Conservation (phyloP, 1,140 invertebrate genomes). For the Drepana arcuata region DNA sequence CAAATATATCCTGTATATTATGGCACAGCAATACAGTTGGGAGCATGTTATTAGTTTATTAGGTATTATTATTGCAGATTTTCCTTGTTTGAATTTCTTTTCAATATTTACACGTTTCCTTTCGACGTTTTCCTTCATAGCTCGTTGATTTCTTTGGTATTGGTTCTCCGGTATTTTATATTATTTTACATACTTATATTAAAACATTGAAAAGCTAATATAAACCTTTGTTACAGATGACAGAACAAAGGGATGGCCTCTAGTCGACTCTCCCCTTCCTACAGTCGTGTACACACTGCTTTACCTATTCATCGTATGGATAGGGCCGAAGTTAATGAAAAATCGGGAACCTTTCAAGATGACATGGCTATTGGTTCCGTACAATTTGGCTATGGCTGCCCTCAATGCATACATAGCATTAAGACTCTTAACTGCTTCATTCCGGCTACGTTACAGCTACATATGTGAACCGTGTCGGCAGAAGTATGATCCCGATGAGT, state of each 20-base stretch:
- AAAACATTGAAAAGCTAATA: too few species aligned
- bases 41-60: too few species aligned
- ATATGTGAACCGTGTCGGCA: conserved; percentile 91
- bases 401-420: conserved; percentile 90
- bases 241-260: conserved; percentile 87
- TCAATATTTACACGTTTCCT: too few species aligned
- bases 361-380: conserved; percentile 84
- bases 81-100: too few species aligned
- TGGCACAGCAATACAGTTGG: too few species aligned
- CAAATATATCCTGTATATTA: too few species aligned
- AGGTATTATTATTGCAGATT: too few species aligned
- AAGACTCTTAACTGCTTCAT: conserved; percentile 81
- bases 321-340: conserved; percentile 88
- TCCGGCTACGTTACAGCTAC: conserved; percentile 87
- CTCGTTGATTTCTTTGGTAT: too few species aligned
- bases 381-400: conserved; percentile 88
- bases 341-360: conserved; percentile 85
- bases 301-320: conserved; percentile 86
- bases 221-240: conserved; percentile 75
- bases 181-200: too few species aligned
- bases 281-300: conserved; percentile 81
- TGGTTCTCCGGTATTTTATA: too few species aligned
- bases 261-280: conserved; percentile 88
- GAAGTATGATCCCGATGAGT: conserved; percentile 85
- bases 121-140: too few species aligned